Evolutionary conservation across 2,888 invertebrate species (phyloP).

Genomic region (Lochmaea capreae): DNA sequence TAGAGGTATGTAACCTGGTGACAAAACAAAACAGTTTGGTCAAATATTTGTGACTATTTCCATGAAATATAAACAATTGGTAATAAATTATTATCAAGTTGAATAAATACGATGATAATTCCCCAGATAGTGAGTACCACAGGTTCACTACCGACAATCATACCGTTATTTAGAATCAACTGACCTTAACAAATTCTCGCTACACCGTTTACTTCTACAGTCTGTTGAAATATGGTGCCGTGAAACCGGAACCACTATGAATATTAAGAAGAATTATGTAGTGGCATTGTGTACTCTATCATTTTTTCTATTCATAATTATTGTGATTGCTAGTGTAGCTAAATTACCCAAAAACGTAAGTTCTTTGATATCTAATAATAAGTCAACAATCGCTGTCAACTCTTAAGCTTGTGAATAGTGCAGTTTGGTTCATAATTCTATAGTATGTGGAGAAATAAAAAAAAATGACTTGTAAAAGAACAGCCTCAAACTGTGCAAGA

Average conservation of each 20-base stretch:
- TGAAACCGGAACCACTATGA: conserved; percentile 41
- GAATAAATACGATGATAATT: not conserved
- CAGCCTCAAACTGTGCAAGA: too few species aligned
- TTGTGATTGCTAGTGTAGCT: conserved; percentile 44
- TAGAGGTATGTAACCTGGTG: not conserved
- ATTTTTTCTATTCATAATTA: conserved; percentile 52
- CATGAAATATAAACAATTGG: not conserved
- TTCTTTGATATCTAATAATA: conserved; percentile 27
- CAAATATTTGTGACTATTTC: not conserved
- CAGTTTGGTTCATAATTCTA: conserved; percentile 6
- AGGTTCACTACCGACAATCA: conserved; percentile 8
- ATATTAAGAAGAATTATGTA: conserved; percentile 49
- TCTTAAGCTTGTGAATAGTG: not conserved
- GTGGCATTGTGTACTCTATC: conserved; percentile 51
- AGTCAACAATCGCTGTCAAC: not conserved
- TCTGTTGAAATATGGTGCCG: conserved; percentile 17
- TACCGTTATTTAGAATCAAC: conserved; percentile 28
- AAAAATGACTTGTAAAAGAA: too few species aligned
- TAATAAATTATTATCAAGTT: not conserved
- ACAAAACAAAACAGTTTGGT: too few species aligned
- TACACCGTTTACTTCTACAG: not conserved
- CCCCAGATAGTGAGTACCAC: not conserved
- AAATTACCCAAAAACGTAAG: conserved; percentile 44
- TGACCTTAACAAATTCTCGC: conserved; percentile 20
- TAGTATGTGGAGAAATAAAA: not conserved